Evolutionary conservation across 2,113 vertebrate genomes (phyloP), one percentile per base, ranked within the genome.

Genomic region (Capreolus pygargus): DNA sequence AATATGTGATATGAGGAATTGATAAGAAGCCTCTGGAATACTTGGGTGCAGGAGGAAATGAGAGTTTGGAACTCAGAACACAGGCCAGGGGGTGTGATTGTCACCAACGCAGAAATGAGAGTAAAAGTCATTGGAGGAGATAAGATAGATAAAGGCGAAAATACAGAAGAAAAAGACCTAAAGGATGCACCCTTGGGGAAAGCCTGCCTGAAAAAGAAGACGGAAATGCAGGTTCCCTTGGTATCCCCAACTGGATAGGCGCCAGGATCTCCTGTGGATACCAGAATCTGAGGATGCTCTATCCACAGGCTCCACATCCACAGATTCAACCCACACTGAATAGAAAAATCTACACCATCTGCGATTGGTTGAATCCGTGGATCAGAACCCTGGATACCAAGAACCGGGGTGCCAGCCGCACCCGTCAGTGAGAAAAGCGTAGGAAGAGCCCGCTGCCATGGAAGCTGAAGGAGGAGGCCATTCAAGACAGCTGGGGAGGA

Each of bases 361-460:
- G 33, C 2, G 1, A 52, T 0, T 54, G 33, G 50, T 36, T 25
- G 50, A 83, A 83, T 25, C 45, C 6, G 0, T 83, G 50, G 79
- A 36, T 36, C 10, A 4, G 50, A 83, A 54, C 33, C 79, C 33
- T n/a, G 33, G 12, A 36, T 54, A 83, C 33, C 9, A 33, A 52
- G 30, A 30, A 50, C 78, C 10, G 11, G 47, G 10, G 5, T 52
- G 30, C 10, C 17, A 33, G n/a, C 30, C 12, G 1, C 3, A 79
- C 45, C 76, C 10, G 39, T 14, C 23, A 23, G 28, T 30, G 3
- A 84, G 25, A 64, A 16, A n/a, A 67, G 16, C 16, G 14, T 2
- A 16, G 27, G 7, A 52, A 78, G 19, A 47, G 2, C 10, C 4
- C 7, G 7, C 27, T 28, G 16, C 82, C 3, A 0, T 1, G 19